Base-by-base conservation (phyloP, 2,888 invertebrate species). In the Busseola fusca region DNA sequence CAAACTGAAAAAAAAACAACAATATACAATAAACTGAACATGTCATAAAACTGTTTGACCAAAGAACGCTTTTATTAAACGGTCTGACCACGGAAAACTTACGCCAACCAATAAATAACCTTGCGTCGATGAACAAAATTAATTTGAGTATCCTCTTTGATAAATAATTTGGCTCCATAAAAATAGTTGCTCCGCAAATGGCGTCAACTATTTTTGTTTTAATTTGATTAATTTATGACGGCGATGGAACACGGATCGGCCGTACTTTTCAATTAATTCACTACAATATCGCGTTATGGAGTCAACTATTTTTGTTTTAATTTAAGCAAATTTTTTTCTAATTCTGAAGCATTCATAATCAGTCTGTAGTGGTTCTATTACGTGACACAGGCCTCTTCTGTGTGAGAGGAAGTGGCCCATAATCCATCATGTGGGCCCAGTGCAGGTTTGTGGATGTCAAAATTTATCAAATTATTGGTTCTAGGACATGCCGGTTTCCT, bases 171-270 rank as follows among this genome's bases (percentile, higher is more conserved):
- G 56, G 60, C 21, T 60, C 52, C 40, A 68, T 64, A 66, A 64
- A 64, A 81, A 81, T 52, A 52, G 76, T 80, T 48, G 54, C 59
- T 64, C 30, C 14, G 56, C 60, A 66, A 76, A 81, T 27, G 42
- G 18, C 27, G 34, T 58, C 37, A 50, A 52, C 59, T 57, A 57
- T 52, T 60, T 69, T 60, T 42, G 59, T 71, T 78, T 40, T 71
- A 56, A 27, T 76, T 78, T 78, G 27, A 56, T 60, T n/a, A 48
- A 16, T 30, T 76, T 65, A 59, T 69, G 25, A 54, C 30, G 45
- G 9, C 21, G 10, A n/a, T 10, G 4, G 16, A 16, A 25, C 5
- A n/a, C 16, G 12, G n/a, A 9, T 27, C n/a, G 27, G 54, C 5
- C 10, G 1, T 25, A 34, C 34, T 34, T 34, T 34, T 34, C 34